Evolutionary conservation across 1,140 invertebrate genomes (phyloP), one percentile per base, ranked within the genome.

Genomic region (Heterodera schachtii): DNA sequence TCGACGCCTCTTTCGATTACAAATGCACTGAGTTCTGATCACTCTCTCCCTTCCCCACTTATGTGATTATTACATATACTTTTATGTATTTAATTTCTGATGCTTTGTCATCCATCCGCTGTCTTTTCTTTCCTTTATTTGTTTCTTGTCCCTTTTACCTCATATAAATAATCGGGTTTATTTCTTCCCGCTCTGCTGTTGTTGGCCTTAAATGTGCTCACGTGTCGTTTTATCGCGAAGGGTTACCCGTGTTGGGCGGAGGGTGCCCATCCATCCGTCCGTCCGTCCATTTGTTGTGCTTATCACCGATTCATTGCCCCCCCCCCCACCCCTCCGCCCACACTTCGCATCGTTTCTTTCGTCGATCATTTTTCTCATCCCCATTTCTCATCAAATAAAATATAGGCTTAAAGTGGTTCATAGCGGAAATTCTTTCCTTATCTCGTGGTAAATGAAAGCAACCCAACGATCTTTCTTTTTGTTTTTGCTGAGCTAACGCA

Each of bases 131-230:
- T 16, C 57, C 9, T 19, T 60, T 16, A 60, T 16, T 60, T 19
- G 16, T 60, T 60, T 60, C 57, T 19, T 19, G 11, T 60, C 8
- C 57, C 16, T 60, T 16, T 16, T 16, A 60, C 57, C 57, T 60
- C 57, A 52, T 60, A 13, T 60, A 60, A 60, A 60, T 19, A 60
- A 60, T 60, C 57, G 57, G 57, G 11, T 60, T 19, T 60, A 16
- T 60, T 13, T 52, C 13, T 52, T 13, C 49, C 49, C 57, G 11
- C 57, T 19, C 57, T 16, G 4, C 11, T 60, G 11, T 60, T 60
- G 19, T 47, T 73, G 71, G 49, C 71, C 71, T 73, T 19, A 73
- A 71, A 43, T 47, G 69, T 71, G 41, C 71, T 60, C 57, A 60
- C 57, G 57, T 60, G 57, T 52, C 49, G 49, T 52, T 16, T 60